Conservation (phyloP, 2,888 invertebrate genomes). For the Chloroclystis v-ata region DNA sequence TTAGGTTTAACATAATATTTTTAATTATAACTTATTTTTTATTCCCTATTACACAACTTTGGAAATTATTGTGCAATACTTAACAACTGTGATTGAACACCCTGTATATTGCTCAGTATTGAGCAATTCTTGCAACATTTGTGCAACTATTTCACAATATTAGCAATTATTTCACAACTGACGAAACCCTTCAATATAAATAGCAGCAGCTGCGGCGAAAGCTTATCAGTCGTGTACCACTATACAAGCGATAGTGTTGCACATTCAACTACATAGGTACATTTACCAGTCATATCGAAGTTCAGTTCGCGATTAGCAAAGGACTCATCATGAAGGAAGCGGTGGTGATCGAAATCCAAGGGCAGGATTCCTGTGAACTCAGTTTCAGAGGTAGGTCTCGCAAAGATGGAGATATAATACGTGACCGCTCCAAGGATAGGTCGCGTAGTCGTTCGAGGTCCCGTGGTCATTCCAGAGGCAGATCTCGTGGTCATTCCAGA, state of each 20-base stretch:
- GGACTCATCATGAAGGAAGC: too few species aligned
- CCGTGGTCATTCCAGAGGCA: conserved; percentile 6
- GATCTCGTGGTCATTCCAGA: conserved; percentile 5
- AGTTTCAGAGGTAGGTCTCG: not conserved
- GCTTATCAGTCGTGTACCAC: not conserved
- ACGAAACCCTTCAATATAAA: not conserved
- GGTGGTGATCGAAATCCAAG: conserved; percentile 14
- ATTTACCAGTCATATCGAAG: too few species aligned
- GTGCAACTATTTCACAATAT: conserved; percentile 7
- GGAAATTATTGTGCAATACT: too few species aligned
- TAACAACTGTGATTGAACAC: too few species aligned
- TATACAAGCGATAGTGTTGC: too few species aligned
- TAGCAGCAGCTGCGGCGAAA: not conserved
- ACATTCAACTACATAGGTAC: not conserved
- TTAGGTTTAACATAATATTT: too few species aligned
- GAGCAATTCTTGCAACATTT: conserved; percentile 7
- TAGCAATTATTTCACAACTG: too few species aligned
- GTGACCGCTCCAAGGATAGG: not conserved
- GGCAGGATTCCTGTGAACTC: not conserved
- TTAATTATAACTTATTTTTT: too few species aligned
- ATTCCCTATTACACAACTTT: too few species aligned
- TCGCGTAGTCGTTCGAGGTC: not conserved
- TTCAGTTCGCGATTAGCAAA: too few species aligned
- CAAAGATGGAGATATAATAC: not conserved
- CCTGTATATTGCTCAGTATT: conserved; percentile 3